Base-by-base conservation (phyloP, 2,888 invertebrate genomes). In the Micropterix aruncella region DNA sequence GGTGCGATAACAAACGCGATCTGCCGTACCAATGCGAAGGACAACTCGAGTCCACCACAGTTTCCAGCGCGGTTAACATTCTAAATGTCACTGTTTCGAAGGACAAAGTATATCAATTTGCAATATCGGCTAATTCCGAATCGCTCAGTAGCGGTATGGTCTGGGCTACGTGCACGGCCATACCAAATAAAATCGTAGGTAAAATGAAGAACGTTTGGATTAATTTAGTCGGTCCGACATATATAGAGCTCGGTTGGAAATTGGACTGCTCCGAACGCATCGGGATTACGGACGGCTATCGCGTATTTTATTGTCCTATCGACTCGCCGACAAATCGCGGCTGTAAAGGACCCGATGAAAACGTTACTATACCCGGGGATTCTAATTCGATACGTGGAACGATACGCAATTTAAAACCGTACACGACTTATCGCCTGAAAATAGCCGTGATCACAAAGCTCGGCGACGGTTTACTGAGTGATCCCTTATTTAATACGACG, bases 121-220 rank as follows among this genome's bases (percentile, higher is more conserved):
- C 89, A 2, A 84, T 91, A 48, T 79, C 90, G 3, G 85, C 85
- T 1, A 88, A 90, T 55, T 78, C 76, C 38, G 62, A 66, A 0
- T 60, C 60, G 2, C 73, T 71, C 47, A 88, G 86, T 51, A 88
- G 88, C 57, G 90, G 90, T 1, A 86, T 91, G 82, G 74, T 80
- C 9, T 90, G 90, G 90, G 82, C 87, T 7, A 75, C 76, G 27
- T 91, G 91, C 44, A 48, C 49, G 18, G 42, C 50, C 39, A 44
- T 49, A 16, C 62, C 62, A 46, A 60, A 61, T 44, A 60, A 56
- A 19, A 63, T 66, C 16, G 62, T 74, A 7, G 71, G 71, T 2
- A 77, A 77, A 60, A 70, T 80, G 60, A 74, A 71, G 47, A 70
- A 68, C 15, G 68, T 77, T 2, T 71, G 68, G 63, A 66, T 74